Evolutionary conservation across 2,888 invertebrate species (phyloP).

Genomic region (Rotaria macrura): DNA sequence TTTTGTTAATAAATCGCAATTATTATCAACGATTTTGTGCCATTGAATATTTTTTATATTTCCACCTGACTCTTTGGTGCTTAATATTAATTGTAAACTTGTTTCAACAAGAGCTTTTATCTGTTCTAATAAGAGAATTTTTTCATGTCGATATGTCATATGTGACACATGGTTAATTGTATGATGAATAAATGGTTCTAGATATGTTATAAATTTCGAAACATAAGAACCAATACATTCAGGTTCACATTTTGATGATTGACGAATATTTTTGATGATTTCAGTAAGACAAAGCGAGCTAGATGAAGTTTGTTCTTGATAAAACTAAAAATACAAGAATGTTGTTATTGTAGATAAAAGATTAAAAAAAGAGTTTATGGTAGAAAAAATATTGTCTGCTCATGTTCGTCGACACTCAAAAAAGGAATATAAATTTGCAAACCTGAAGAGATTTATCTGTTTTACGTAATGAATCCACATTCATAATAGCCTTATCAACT

Average conservation of each 20-base stretch:
- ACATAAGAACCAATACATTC: slow-evolving; percentile 75
- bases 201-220: slow-evolving; percentile 51
- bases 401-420: too few relatives aligned
- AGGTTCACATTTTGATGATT: slow-evolving; percentile 76
- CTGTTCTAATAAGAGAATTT: slow-evolving; percentile 75
- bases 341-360: too few relatives aligned
- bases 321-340: neutral
- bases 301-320: neutral
- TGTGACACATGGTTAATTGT: slow-evolving; percentile 67
- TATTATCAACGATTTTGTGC: slow-evolving; percentile 73
- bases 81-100: slow-evolving; percentile 68
- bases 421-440: neutral
- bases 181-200: slow-evolving; percentile 72
- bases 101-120: slow-evolving; percentile 86
- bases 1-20: slow-evolving; percentile 64
- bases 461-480: neutral
- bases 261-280: slow-evolving; percentile 69
- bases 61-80: slow-evolving; percentile 77
- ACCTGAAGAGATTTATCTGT: neutral
- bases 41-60: slow-evolving; percentile 71
- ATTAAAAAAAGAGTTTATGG: too few relatives aligned
- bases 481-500: neutral
- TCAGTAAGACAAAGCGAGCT: slow-evolving; percentile 53
- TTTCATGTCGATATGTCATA: slow-evolving; percentile 73
- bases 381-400: too few relatives aligned